Conservation (phyloP, 2,888 invertebrate genomes). For the Apamea crenata region DNA sequence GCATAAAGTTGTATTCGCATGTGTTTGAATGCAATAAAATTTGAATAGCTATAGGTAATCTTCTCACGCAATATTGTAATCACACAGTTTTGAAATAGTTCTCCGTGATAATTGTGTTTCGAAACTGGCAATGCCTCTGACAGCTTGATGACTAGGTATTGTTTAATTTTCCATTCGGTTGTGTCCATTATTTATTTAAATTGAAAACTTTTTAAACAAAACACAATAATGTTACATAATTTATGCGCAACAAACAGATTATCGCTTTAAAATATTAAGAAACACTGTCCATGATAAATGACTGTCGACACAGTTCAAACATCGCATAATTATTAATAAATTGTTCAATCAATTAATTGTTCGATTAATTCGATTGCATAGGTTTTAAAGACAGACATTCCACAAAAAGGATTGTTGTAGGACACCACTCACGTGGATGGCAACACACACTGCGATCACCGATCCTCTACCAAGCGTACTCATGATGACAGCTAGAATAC, state of each 20-base stretch:
- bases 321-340: not conserved
- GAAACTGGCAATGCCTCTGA: conserved; percentile 22
- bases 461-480: not conserved
- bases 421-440: not conserved
- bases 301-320: conserved; percentile 14
- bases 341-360: conserved; percentile 5
- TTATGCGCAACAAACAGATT: conserved; percentile 40
- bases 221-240: conserved; percentile 1
- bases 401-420: not conserved
- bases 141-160: conserved; percentile 13
- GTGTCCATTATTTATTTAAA: conserved; percentile 35
- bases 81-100: conserved; percentile 59
- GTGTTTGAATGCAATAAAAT: conserved; percentile 65
- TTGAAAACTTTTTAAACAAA: conserved; percentile 9
- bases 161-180: conserved; percentile 10
- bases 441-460: conserved; percentile 7
- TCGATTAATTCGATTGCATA: not conserved
- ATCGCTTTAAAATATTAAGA: conserved; percentile 36
- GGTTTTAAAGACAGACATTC: not conserved
- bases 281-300: conserved; percentile 12
- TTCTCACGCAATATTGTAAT: conserved; percentile 59
- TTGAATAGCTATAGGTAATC: conserved; percentile 66
- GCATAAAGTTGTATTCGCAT: conserved; percentile 64
- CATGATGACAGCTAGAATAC: not conserved
- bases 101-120: conserved; percentile 41